Evolutionary conservation across 2,888 invertebrate genomes (phyloP).

Genomic region (Coelopa pilipes): DNA sequence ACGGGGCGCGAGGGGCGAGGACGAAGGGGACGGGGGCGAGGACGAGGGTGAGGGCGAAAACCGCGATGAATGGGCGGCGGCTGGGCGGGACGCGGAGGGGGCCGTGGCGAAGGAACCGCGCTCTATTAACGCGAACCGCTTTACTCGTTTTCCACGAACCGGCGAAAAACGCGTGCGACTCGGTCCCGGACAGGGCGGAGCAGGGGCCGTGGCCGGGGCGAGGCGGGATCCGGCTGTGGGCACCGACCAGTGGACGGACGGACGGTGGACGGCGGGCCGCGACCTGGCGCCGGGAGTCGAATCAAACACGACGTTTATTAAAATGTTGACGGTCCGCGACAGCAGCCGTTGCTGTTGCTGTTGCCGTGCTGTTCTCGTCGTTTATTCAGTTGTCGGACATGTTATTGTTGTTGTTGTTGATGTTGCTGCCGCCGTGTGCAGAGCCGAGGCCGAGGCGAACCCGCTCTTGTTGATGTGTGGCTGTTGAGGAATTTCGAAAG

Average conservation of each 20-base stretch:
- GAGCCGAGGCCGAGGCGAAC: too few relatives aligned
- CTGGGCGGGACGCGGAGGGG: neutral
- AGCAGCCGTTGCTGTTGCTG: constrained; percentile 1
- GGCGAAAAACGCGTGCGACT: too few relatives aligned
- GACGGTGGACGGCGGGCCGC: too few relatives aligned
- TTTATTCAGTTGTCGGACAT: neutral
- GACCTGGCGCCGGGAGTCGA: neutral
- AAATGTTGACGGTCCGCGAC: too few relatives aligned
- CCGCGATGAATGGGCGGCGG: too few relatives aligned
- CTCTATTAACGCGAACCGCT: constrained; percentile 31
- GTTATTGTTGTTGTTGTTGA: neutral
- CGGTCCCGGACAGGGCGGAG: too few relatives aligned
- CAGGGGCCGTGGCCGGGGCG: too few relatives aligned
- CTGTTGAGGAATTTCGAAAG: constrained; percentile 3
- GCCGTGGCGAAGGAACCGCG: constrained; percentile 28
- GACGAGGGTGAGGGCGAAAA: too few relatives aligned
- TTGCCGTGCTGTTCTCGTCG: too few relatives aligned
- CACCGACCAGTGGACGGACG: too few relatives aligned
- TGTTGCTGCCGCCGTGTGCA: neutral
- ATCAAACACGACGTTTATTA: constrained; percentile 3
- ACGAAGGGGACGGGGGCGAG: neutral
- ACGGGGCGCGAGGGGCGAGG: neutral
- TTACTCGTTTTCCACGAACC: constrained; percentile 17
- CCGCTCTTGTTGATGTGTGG: neutral
- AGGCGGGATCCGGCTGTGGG: too few relatives aligned